A percentile compares a stretch with the other conserved stretches of the same genome.
Evolutionary conservation across 2,888 invertebrate genomes (phyloP).

Genomic region (Eupeodes latifasciatus): DNA sequence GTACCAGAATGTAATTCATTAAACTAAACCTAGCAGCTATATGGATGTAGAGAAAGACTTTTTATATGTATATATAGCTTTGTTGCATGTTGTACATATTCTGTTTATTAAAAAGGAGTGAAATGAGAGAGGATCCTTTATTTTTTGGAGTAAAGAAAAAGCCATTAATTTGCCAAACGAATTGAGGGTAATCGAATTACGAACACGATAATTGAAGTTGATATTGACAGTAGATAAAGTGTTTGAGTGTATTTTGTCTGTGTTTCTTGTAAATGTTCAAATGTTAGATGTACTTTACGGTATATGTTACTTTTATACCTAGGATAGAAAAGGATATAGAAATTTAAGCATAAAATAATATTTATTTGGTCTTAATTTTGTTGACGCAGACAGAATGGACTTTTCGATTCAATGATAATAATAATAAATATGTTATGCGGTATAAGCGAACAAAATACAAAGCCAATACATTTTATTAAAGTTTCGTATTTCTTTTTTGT

Average conservation of each 20-base stretch:
- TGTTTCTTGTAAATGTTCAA: background rate
- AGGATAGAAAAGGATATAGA: background rate
- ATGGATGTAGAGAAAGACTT: too few relatives aligned
- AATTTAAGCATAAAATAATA: background rate
- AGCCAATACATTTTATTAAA: too few relatives aligned
- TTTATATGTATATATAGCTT: background rate
- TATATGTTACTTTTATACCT: too few relatives aligned
- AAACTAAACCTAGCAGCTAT: background rate
- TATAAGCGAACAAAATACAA: too few relatives aligned
- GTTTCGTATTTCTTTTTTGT: too few relatives aligned
- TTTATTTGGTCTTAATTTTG: slow-evolving; percentile 12
- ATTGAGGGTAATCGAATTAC: slow-evolving; percentile 69
- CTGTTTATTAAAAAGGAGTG: background rate
- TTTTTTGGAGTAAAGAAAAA: slow-evolving; percentile 10
- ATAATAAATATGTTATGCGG: too few relatives aligned
- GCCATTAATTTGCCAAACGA: slow-evolving; percentile 52
- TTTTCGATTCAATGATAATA: background rate
- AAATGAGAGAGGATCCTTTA: slow-evolving; percentile 14
- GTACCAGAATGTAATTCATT: slow-evolving; percentile 7
- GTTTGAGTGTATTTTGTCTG: background rate
- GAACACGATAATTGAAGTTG: slow-evolving; percentile 66
- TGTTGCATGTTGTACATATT: background rate
- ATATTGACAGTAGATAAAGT: slow-evolving; percentile 67
- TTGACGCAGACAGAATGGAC: slow-evolving; percentile 25
- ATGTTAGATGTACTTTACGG: too few relatives aligned